Base-by-base conservation (phyloP, 2,888 invertebrate genomes). In the Lycophotia porphyrea region DNA sequence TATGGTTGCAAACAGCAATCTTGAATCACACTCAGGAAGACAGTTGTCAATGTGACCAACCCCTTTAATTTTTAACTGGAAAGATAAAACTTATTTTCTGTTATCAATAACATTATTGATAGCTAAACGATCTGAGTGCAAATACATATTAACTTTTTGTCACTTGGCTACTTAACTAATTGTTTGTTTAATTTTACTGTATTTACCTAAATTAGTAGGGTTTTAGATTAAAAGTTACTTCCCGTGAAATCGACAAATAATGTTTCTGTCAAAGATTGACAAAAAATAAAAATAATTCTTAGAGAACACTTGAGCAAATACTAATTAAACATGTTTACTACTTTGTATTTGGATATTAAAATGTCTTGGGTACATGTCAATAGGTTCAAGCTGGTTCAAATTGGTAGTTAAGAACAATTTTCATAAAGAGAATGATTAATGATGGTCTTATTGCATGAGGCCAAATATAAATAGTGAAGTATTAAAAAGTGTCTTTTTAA, bases 11-110 rank as follows among this genome's bases (percentile, higher is more conserved):
- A 31, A 31, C 31, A n/a, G 18, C 42, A 34, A 34, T 34, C 24
- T n/a, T 65, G n/a, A 58, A 44, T 18, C 42, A 70, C 34, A 36
- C 11, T 55, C 5, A 42, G 42, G 15, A 18, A 4, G 18, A n/a
- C 18, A n/a, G 21, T 18, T 21, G 44, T 58, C 34, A 36, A 18
- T 72, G 36, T 73, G 24, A 60, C 74, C 71, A 36, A 27, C 18
- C 9, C 24, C 24, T 47, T 21, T 21, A 13, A 21, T 18, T 49
- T 49, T 60, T n/a, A 39, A 36, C 31, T 24, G 4, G 9, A 5
- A 31, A 39, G 2, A 74, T 74, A 74, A 74, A 74, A 42, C 42
- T 58, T 44, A 44, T 36, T 11, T 55, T 7, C 9, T 74, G n/a
- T 47, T 74, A 49, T 74, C 31, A 74, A 18, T 58, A 36, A 47